Conservation (phyloP, 2,113 vertebrate species). For the Arvicanthis niloticus region DNA sequence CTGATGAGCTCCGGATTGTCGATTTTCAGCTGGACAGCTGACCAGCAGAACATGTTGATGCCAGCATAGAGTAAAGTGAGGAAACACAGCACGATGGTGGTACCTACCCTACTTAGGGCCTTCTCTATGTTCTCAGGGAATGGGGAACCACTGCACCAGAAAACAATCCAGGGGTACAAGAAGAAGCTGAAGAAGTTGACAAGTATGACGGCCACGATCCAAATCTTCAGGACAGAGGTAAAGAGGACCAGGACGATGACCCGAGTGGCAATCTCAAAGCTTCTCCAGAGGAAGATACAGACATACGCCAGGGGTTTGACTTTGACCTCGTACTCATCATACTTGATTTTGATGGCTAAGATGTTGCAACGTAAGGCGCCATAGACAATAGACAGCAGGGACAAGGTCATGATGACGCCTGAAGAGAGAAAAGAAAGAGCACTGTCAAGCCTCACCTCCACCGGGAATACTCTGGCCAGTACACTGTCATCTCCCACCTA, state of each 20-base stretch:
- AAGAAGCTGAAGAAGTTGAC: slow-evolving; percentile 94
- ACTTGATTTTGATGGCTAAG: slow-evolving; percentile 98
- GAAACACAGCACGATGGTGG: slow-evolving; percentile 94
- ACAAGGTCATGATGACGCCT: slow-evolving; percentile 96
- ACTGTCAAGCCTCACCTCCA: slow-evolving; percentile 58
- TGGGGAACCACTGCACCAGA: slow-evolving; percentile 95
- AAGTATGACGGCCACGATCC: slow-evolving; percentile 92
- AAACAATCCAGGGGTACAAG: slow-evolving; percentile 95
- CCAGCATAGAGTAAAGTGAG: slow-evolving; percentile 97
- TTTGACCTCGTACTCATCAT: slow-evolving; percentile 95
- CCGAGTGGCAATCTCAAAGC: slow-evolving; percentile 96
- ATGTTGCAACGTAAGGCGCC: slow-evolving; percentile 98
- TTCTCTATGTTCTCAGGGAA: slow-evolving; percentile 98
- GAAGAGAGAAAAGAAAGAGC: slow-evolving; percentile 79
- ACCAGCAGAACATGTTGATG: slow-evolving; percentile 99
- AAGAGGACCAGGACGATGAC: slow-evolving; percentile 96
- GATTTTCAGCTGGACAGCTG: slow-evolving; percentile 95
- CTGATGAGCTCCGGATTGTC: slow-evolving; percentile 95
- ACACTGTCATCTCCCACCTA: not conserved
- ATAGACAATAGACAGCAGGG: slow-evolving; percentile 96
- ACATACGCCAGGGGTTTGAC: slow-evolving; percentile 94
- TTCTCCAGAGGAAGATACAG: slow-evolving; percentile 97
- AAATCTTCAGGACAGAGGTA: slow-evolving; percentile 95
- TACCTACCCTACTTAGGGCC: slow-evolving; percentile 94
- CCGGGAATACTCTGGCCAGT: not conserved